phyloP scores from a whole-genome alignment of 2,888 invertebrate species.

The Eumacrocentrus americanus region DNA sequence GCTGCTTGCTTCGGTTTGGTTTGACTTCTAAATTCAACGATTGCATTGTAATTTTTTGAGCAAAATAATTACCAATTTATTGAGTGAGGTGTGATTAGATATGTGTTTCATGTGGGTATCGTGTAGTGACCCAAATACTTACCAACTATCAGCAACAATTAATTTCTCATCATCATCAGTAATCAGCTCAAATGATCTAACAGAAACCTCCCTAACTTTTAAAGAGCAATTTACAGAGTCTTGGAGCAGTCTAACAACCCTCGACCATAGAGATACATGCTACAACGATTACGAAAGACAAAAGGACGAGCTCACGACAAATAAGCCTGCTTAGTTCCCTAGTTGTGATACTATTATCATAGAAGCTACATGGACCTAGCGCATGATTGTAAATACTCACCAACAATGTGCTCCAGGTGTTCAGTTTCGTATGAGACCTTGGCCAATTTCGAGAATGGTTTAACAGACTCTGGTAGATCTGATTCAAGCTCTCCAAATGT shows the following conservation, averaged over 20 bases:
- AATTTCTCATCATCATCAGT: background rate
- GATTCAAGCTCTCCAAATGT: constrained; percentile 63
- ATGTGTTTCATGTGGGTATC: background rate
- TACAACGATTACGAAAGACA: constrained; percentile 1
- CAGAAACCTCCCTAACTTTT: background rate
- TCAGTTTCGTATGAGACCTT: constrained; percentile 54
- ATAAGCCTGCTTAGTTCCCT: constrained; percentile 8
- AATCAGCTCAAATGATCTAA: background rate
- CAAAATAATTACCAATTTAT: background rate
- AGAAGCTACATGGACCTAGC: constrained; percentile 13
- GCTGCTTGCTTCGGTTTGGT: constrained; percentile 42
- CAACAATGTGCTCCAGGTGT: constrained; percentile 48
- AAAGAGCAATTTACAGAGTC: background rate
- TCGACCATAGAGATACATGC: constrained; percentile 3
- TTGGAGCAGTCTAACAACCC: too few species aligned
- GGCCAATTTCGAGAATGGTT: constrained; percentile 61
- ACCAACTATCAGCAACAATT: background rate
- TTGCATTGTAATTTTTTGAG: background rate
- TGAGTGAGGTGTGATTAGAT: background rate
- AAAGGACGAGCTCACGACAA: background rate
- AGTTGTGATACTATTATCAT: background rate
- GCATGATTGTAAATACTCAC: constrained; percentile 47
- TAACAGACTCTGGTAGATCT: constrained; percentile 57
- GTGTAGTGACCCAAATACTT: constrained; percentile 3
- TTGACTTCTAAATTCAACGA: constrained; percentile 44